These are phyloP conservation scores for Siniperca undulata DNA, from an alignment of 2,797 vertebrate species.

Conservation along the genomic window DNA sequence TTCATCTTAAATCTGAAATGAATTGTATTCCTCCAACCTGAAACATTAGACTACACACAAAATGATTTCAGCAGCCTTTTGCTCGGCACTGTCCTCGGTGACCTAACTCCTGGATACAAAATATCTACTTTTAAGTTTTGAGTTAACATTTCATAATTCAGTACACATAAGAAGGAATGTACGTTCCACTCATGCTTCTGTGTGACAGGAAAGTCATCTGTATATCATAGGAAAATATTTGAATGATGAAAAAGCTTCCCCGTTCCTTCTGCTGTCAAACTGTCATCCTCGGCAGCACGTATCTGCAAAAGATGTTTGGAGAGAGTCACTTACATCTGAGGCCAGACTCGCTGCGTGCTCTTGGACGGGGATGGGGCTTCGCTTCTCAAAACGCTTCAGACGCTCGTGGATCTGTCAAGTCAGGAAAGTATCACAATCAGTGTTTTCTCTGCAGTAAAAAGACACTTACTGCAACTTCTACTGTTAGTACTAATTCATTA, in stretches of 20 bases:
- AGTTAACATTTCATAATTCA: constrained; percentile 38
- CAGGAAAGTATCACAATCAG: constrained; percentile 33
- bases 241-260: constrained; percentile 23
- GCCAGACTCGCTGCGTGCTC: constrained; percentile 67
- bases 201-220: constrained; percentile 44
- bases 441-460: constrained; percentile 15
- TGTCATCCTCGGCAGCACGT: constrained; percentile 35
- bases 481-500: neutral
- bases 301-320: constrained; percentile 69
- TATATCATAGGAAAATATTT: constrained; percentile 41
- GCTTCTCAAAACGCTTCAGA: constrained; percentile 78
- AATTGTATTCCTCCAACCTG: constrained; percentile 67
- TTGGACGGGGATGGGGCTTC: constrained; percentile 64
- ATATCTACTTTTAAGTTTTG: constrained; percentile 37
- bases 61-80: constrained; percentile 71
- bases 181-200: constrained; percentile 33
- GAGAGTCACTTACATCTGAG: constrained; percentile 69
- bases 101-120: constrained; percentile 51
- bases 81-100: constrained; percentile 62
- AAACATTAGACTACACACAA: constrained; percentile 72
- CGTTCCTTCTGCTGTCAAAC: constrained; percentile 45
- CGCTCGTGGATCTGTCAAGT: constrained; percentile 79
- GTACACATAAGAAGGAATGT: neutral
- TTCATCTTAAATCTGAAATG: constrained; percentile 73
- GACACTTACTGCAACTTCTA: neutral